Conservation (phyloP, 2,888 invertebrate genomes). For the Luperina nickerlii region DNA sequence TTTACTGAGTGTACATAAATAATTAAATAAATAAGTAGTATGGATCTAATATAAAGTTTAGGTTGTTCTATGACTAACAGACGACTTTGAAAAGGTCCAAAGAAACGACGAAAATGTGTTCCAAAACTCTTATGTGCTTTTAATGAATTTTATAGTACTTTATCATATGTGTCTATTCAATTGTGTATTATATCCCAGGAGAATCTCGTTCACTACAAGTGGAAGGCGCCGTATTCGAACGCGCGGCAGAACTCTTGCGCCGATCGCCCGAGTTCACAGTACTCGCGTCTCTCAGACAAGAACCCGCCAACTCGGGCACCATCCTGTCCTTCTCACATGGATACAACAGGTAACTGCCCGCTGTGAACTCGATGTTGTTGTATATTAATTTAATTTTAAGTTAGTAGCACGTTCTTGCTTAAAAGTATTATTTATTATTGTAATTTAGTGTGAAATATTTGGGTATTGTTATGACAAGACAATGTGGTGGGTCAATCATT, state of each 20-base stretch:
- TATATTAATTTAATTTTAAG: conserved; percentile 19
- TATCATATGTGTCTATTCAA: conserved; percentile 4
- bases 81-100: background rate
- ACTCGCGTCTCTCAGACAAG: conserved; percentile 94
- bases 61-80: background rate
- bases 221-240: conserved; percentile 92
- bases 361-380: conserved; percentile 54
- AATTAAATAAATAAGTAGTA: background rate
- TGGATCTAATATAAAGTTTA: background rate
- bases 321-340: conserved; percentile 96
- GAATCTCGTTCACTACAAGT: conserved; percentile 93
- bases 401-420: conserved; percentile 59
- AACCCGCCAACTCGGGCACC: conserved; percentile 95
- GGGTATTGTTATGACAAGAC: background rate
- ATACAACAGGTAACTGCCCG: conserved; percentile 91
- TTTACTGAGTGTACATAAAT: no score
- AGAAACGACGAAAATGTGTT: background rate
- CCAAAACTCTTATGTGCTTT: background rate
- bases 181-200: conserved; percentile 86
- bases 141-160: background rate
- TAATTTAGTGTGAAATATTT: conserved; percentile 40
- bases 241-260: conserved; percentile 92
- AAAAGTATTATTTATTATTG: conserved; percentile 27
- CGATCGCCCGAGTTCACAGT: conserved; percentile 95
- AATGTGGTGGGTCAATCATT: background rate